A percentile compares a stretch with the other conserved stretches of the same genome.
Evolutionary conservation across 2,113 vertebrate species (phyloP).

Genomic region (Dissostichus mawsoni): DNA sequence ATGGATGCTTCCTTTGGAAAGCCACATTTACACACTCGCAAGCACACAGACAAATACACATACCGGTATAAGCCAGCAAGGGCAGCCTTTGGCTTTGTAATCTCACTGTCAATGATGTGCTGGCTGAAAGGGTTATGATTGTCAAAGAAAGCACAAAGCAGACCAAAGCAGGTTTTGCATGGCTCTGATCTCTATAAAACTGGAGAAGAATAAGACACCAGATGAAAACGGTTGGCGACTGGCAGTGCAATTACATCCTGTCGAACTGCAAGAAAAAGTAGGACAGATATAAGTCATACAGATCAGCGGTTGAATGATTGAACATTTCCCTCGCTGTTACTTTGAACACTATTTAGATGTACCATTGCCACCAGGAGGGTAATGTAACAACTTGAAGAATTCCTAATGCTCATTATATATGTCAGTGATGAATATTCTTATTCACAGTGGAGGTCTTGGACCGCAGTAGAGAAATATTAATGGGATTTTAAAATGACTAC

Average conservation of each 20-base stretch:
- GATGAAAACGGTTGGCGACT: constrained; percentile 6
- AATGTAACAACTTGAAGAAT: constrained; percentile 5
- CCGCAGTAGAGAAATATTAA: neutral
- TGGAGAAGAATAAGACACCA: constrained; percentile 31
- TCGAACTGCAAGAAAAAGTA: constrained; percentile 7
- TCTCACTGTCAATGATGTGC: constrained; percentile 49
- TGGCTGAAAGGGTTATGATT: constrained; percentile 58
- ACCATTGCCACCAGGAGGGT: neutral
- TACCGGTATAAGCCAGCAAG: constrained; percentile 5
- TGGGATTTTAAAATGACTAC: neutral
- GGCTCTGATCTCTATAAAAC: constrained; percentile 48
- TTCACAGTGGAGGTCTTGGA: neutral
- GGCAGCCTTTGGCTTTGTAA: constrained; percentile 63
- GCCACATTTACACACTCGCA: neutral
- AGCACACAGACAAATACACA: neutral
- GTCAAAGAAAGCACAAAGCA: constrained; percentile 51
- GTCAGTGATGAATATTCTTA: constrained; percentile 8
- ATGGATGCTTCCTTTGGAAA: constrained; percentile 65
- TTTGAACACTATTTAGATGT: constrained; percentile 9
- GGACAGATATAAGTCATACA: constrained; percentile 28
- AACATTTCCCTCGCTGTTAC: neutral
- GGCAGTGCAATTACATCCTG: constrained; percentile 7
- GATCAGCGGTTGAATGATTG: constrained; percentile 20
- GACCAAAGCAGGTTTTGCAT: constrained; percentile 25
- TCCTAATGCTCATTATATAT: constrained; percentile 29